A percentile compares a stretch with the other conserved stretches of the same genome.
Evolutionary conservation across 2,888 invertebrate species (phyloP).

Genomic region (Clistopyga incitator): DNA sequence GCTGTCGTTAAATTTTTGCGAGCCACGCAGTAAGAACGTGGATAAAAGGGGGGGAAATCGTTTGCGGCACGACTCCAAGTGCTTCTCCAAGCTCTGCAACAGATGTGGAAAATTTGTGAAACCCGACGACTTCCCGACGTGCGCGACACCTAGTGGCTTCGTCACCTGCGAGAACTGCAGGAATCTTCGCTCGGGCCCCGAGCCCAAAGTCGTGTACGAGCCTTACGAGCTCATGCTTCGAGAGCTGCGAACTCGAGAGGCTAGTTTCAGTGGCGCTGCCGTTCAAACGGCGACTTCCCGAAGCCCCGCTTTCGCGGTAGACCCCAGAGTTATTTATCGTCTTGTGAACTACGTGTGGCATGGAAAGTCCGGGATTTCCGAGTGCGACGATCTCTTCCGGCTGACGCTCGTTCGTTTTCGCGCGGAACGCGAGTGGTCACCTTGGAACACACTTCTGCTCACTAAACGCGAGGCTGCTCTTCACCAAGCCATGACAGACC

Average conservation of each 20-base stretch:
- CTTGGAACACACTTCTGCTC: conserved; percentile 96
- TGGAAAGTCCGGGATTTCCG: conserved; percentile 93
- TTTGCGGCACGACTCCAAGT: background rate
- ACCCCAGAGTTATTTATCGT: conserved; percentile 92
- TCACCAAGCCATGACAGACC: conserved; percentile 87
- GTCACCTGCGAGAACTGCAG: conserved; percentile 68
- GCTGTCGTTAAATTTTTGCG: conserved; percentile 65
- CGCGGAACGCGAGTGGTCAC: conserved; percentile 92
- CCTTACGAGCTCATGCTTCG: conserved; percentile 91
- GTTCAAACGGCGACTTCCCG: background rate
- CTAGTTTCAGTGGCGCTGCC: conserved; percentile 79
- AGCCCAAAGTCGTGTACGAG: conserved; percentile 79
- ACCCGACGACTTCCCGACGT: conserved; percentile 27
- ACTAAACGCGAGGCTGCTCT: conserved; percentile 92
- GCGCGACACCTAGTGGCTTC: conserved; percentile 7
- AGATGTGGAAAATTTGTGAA: conserved; percentile 69
- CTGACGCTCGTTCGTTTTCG: conserved; percentile 93
- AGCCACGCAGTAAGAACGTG: background rate
- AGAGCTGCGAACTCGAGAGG: conserved; percentile 87
- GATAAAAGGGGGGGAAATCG: background rate
- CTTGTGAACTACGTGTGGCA: conserved; percentile 96
- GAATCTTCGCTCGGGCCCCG: conserved; percentile 56
- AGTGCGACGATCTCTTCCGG: conserved; percentile 90
- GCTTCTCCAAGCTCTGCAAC: conserved; percentile 51
- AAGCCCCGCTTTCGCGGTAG: conserved; percentile 90